Evolutionary conservation across 1,140 invertebrate genomes (phyloP).

Genomic region (Apis cerana): DNA sequence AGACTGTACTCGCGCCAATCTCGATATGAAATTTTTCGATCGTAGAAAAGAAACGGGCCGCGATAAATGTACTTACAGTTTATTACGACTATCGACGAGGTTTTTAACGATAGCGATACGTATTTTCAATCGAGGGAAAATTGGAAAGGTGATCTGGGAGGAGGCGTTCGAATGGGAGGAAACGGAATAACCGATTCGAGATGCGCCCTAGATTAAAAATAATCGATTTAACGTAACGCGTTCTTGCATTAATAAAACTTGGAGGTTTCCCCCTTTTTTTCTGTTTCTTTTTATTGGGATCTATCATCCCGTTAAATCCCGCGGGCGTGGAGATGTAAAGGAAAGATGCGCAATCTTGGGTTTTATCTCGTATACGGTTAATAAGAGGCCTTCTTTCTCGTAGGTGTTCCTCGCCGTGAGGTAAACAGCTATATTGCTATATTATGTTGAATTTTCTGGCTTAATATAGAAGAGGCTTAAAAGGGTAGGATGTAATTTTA

Average conservation of each 20-base stretch:
- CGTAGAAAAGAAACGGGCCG: background rate
- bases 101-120: background rate
- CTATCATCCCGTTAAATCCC: slow-evolving; percentile 20
- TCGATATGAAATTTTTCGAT: background rate
- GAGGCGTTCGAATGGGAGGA: background rate
- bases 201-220: background rate
- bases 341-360: slow-evolving; percentile 26
- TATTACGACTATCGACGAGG: background rate
- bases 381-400: slow-evolving; percentile 32
- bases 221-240: background rate
- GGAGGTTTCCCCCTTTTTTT: background rate
- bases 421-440: slow-evolving; percentile 29
- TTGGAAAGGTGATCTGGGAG: background rate
- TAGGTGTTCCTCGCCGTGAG: slow-evolving; percentile 41
- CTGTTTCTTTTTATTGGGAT: background rate
- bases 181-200: background rate
- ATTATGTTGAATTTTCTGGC: slow-evolving; percentile 41
- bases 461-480: background rate
- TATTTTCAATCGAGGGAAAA: background rate
- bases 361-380: slow-evolving; percentile 45
- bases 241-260: slow-evolving; percentile 8
- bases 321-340: background rate
- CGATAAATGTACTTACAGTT: too few relatives aligned
- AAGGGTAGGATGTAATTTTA: slow-evolving; percentile 38
- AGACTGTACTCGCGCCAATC: background rate